Base-by-base conservation (phyloP, 1,140 invertebrate genomes). In the Elysia chlorotica region DNA sequence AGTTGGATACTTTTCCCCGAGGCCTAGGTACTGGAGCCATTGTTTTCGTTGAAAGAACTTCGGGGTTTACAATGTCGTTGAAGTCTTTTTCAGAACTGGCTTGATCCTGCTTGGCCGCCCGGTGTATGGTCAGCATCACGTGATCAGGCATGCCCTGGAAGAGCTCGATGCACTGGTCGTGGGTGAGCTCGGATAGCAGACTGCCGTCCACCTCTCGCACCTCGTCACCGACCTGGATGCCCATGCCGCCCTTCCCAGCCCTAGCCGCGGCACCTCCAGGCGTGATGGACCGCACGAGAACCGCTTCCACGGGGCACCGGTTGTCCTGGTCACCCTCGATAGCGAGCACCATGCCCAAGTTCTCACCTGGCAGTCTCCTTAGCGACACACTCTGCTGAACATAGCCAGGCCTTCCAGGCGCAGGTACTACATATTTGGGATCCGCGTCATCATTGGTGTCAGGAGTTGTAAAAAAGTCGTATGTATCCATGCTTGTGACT, bases 221-320 rank as follows among this genome's bases (percentile, higher is more conserved):
- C 89, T 96, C 93, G 86, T 98, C 95, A 10, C 95, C 95, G 73
- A 95, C 92, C 31, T 77, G 75, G n/a, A 88, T 75, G 6, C 79
- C 83, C 38, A 72, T 67, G 1, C 59, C 67, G 90, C 90, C 54
- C 93, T 86, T 76, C 89, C 90, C 33, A 92, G 95, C 95, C 94
- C 96, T 41, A 92, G 93, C 78, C 6, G 95, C 95, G 10, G 95
- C 95, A 84, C 94, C 96, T 73, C 95, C 93, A 33, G 92, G 90
- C 30, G 94, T 94, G 83, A 95, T 95, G 77, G 93, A 95, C 82
- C 97, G 95, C 66, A 97, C 95, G 65, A 94, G 92, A 25, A 97
- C 89, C 73, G 92, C 90, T 10, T 90, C 86, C 3, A 93, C 91
- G 62, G 91, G 90, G 81, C 95, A 93, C 17, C 89, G 89, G 21